Evolutionary conservation across 2,888 invertebrate species (phyloP).

Genomic region (Amblyjoppa proteus): DNA sequence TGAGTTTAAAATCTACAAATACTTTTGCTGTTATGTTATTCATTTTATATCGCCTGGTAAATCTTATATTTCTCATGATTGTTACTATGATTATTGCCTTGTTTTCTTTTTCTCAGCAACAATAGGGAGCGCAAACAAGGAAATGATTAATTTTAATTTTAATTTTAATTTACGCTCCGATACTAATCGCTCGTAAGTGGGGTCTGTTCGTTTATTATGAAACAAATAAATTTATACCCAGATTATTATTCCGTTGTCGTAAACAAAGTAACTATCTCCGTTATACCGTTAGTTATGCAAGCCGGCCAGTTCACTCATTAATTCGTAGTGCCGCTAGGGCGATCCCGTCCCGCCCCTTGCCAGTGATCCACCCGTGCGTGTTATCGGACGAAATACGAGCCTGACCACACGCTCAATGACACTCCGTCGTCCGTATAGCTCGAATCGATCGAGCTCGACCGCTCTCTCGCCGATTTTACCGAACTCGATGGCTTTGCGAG

Average conservation of each 20-base stretch:
- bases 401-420: conserved; percentile 33
- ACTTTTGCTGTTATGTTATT: too few relatives aligned
- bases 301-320: conserved; percentile 41
- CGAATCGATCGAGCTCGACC: conserved; percentile 53
- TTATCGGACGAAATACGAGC: conserved; percentile 51
- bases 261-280: neutral
- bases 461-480: conserved; percentile 30
- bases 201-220: too few relatives aligned
- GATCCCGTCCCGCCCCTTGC: neutral
- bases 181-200: too few relatives aligned
- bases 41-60: too few relatives aligned
- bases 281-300: neutral
- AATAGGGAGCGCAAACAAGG: too few relatives aligned
- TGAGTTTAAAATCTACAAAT: too few relatives aligned
- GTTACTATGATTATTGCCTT: too few relatives aligned
- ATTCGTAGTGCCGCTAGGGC: conserved; percentile 12
- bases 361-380: conserved; percentile 40
- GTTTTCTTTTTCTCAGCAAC: too few relatives aligned
- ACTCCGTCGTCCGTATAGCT: conserved; percentile 27
- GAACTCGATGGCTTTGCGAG: conserved; percentile 58
- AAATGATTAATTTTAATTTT: too few relatives aligned
- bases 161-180: too few relatives aligned
- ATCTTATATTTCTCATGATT: too few relatives aligned
- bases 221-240: neutral
- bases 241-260: conserved; percentile 21